phyloP scores from a whole-genome alignment of 2,113 vertebrate species.

The Spea multiplicata region DNA sequence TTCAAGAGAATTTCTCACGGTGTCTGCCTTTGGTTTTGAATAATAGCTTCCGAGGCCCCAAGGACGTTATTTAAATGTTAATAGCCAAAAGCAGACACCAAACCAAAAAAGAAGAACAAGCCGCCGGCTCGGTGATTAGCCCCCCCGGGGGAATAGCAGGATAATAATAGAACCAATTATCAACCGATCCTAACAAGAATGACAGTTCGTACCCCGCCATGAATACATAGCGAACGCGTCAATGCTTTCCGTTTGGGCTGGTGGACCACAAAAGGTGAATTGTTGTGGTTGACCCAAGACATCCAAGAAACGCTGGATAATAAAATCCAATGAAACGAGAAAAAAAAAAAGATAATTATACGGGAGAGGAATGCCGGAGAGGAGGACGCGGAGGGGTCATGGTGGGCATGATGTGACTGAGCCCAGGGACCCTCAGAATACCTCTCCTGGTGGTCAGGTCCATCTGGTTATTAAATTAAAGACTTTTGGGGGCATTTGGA shows the following conservation, averaged over 20 bases:
- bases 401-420: no score
- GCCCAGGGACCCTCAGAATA: no score
- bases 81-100: neutral
- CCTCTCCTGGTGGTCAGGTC: no score
- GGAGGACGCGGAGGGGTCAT: no score
- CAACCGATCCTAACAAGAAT: neutral
- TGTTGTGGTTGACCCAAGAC: no score
- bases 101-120: neutral
- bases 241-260: neutral
- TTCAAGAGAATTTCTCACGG: neutral
- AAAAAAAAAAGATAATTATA: no score
- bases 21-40: neutral
- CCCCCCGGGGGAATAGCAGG: neutral
- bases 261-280: neutral
- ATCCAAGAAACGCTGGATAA: no score
- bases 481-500: no score
- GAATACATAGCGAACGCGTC: slow-evolving; percentile 1
- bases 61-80: slow-evolving; percentile 25
- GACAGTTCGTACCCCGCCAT: neutral
- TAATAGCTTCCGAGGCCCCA: neutral
- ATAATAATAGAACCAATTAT: slow-evolving; percentile 28
- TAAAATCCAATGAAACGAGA: no score
- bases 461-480: no score
- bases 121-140: neutral
- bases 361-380: no score